Base-by-base conservation (phyloP, 2,888 invertebrate species). In the Ptilodon capucinus region DNA sequence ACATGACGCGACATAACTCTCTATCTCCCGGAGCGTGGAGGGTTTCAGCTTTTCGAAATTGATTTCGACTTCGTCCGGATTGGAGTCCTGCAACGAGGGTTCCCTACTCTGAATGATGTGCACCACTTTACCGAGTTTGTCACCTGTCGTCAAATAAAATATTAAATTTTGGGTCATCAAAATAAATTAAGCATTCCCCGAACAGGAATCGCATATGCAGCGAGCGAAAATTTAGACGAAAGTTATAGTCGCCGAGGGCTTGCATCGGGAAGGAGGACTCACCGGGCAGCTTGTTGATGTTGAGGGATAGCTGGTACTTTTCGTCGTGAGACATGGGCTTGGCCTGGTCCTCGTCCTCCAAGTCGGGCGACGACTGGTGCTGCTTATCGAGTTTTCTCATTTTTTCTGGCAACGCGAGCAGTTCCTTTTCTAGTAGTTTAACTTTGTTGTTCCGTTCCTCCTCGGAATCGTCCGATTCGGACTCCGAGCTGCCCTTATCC, bases 291-390 rank as follows among this genome's bases (percentile, higher is more conserved):
- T 98, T 99, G 90, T 99, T 99, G 82, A 99, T 99, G 90, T 99
- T 99, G 76, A 99, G 94, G 76, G 99, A 99, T 58, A 99, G 94
- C 89, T 99, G 99, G 67, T 99, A 94, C 91, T 99, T 99, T 91
- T 99, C 99, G 84, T 99, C 99, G 80, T 99, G 99, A 47, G 99
- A 98, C 99, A 99, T 99, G 55, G 99, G 99, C 86, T 98, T 97
- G 68, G 98, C 98, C 87, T 96, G 97, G 82, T 99, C 98, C 88
- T 99, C 99, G 82, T 98, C 98, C 81, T 99, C 99, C 23, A 98
- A 97, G 90, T 99, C 98, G 53, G 93, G 92, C 55, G 69, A 76
- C 46, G 75, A 69, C 93, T 93, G 64, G 92, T 85, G 57, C 92
- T 93, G 71, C 93, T 97, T 97, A 39, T 96, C 95, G 42, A 97